These are phyloP conservation scores for Sanderia malayensis DNA, from an alignment of 30 jellyfish, hydroid and myxozoan genomes.

Conservation along the genomic window DNA sequence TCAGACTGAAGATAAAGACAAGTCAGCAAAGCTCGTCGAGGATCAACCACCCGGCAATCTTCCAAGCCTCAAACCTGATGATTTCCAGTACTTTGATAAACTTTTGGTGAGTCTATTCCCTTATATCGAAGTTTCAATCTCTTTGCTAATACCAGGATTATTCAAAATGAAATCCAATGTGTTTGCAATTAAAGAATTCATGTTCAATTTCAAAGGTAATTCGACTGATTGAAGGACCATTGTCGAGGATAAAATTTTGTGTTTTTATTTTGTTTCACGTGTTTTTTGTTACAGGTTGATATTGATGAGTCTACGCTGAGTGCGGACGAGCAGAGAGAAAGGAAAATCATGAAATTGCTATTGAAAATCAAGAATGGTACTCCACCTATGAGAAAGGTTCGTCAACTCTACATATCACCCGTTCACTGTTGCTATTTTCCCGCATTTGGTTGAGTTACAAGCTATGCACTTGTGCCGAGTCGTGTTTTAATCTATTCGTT, in stretches of 20 bases:
- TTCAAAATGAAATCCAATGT: too few relatives aligned
- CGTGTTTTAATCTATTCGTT: too few relatives aligned
- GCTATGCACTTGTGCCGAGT: too few relatives aligned
- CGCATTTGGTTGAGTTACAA: too few relatives aligned
- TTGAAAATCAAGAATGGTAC: constrained; percentile 98
- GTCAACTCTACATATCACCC: not conserved
- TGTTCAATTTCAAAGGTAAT: too few relatives aligned
- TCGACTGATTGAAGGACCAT: too few relatives aligned
- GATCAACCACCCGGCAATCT: constrained; percentile 99
- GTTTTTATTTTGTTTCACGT: not conserved
- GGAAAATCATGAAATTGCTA: constrained; percentile 95
- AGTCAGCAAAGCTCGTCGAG: constrained; percentile 83
- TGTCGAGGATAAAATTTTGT: too few relatives aligned
- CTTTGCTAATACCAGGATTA: too few relatives aligned
- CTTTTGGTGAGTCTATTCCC: constrained; percentile 78
- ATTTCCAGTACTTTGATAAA: constrained; percentile 97
- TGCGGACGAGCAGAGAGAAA: constrained; percentile 98
- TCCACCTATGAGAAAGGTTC: constrained; percentile 99
- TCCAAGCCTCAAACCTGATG: constrained; percentile 99
- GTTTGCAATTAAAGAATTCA: too few relatives aligned
- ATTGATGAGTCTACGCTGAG: constrained; percentile 94
- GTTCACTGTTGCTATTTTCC: too few relatives aligned
- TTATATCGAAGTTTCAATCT: too few relatives aligned
- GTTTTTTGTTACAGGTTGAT: constrained; percentile 57
- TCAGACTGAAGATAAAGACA: constrained; percentile 95